A percentile compares a stretch with the other conserved stretches of the same genome.
phyloP scores from a whole-genome alignment of 2,113 vertebrate genomes.

The Tapirus terrestris region DNA sequence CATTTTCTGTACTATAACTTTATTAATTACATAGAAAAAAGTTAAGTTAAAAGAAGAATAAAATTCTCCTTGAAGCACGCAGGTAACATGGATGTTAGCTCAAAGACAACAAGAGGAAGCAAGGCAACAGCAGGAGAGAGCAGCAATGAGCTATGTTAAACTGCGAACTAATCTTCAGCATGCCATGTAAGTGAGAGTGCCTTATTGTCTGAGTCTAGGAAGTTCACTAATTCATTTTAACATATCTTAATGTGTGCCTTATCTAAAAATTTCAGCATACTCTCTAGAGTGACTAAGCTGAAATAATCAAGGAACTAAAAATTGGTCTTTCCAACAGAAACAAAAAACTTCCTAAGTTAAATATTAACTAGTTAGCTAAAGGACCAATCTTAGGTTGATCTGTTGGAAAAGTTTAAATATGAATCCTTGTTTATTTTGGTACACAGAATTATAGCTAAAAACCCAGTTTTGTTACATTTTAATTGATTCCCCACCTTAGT shows the following conservation, averaged over 20 bases:
- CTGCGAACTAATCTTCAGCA: constrained; percentile 99
- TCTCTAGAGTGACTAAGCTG: constrained; percentile 77
- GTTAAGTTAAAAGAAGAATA: constrained; percentile 88
- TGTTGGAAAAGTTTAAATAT: constrained; percentile 81
- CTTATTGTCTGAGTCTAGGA: constrained; percentile 83
- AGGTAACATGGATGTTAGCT: constrained; percentile 99
- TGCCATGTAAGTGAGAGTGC: constrained; percentile 93
- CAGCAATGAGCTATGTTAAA: constrained; percentile 98
- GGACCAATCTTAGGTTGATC: constrained; percentile 68
- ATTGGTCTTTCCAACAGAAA: constrained; percentile 79
- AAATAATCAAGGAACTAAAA: constrained; percentile 82
- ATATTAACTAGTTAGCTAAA: constrained; percentile 76
- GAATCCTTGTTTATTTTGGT: constrained; percentile 83
- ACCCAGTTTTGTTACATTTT: constrained; percentile 67
- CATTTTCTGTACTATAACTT: constrained; percentile 78
- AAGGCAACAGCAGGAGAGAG: constrained; percentile 97
- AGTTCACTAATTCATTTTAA: constrained; percentile 83
- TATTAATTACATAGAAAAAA: constrained; percentile 83
- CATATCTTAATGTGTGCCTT: constrained; percentile 79
- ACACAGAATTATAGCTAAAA: constrained; percentile 75
- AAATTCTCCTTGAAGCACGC: constrained; percentile 92
- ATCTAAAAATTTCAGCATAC: constrained; percentile 77
- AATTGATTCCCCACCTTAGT: constrained; percentile 69
- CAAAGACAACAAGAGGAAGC: constrained; percentile 97
- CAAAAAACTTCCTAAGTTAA: constrained; percentile 52